These are phyloP conservation scores for Cheirogaleus major DNA, from an alignment of 2,797 vertebrate species.

Conservation along the genomic window DNA sequence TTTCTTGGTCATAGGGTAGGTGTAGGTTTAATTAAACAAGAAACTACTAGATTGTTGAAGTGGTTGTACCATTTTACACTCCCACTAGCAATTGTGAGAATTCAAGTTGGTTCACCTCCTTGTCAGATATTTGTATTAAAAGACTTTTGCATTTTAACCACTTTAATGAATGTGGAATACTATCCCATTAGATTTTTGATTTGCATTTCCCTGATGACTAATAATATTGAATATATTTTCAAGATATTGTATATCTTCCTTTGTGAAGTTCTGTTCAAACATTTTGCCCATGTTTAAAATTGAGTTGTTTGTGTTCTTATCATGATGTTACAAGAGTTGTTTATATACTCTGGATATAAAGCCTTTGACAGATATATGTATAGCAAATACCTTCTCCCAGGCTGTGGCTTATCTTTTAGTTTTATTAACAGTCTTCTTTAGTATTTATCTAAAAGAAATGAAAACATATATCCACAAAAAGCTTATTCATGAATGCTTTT, in stretches of 20 bases:
- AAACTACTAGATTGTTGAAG: neutral
- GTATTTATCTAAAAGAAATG: neutral
- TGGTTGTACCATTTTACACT: neutral
- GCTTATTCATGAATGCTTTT: neutral
- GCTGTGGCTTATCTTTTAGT: neutral
- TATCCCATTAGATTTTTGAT: neutral
- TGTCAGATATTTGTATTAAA: neutral
- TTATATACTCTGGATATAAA: neutral
- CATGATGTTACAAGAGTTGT: neutral
- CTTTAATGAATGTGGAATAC: neutral
- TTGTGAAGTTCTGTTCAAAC: neutral
- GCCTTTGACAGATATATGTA: neutral
- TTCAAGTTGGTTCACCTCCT: neutral
- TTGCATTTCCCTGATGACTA: neutral
- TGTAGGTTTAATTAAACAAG: neutral
- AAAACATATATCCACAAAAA: neutral
- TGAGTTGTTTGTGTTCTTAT: neutral
- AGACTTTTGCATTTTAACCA: neutral
- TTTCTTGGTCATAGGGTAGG: neutral
- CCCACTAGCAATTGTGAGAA: neutral
- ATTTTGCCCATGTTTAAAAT: neutral
- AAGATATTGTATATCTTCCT: neutral
- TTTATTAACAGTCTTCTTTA: neutral
- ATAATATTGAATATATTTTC: neutral
- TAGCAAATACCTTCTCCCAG: neutral